Evolutionary conservation across 1,140 invertebrate genomes (phyloP), one percentile per base, ranked within the genome.

Genomic region (Nasonia longicornis): DNA sequence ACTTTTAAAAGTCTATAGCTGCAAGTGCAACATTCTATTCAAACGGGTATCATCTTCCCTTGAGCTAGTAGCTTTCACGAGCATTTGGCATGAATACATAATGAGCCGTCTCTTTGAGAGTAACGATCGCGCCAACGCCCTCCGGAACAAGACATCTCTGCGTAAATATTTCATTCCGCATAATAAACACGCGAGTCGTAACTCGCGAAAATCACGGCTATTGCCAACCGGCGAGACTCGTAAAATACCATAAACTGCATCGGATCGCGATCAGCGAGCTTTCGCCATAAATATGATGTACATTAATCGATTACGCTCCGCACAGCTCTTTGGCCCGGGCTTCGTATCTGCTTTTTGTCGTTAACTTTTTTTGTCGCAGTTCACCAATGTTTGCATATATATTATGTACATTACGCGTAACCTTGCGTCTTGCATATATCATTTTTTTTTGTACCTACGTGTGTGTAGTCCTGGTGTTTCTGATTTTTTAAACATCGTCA

Each of bases 401-500:
- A 90, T 26, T 73, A 89, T 89, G 88, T 89, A 82, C 82, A 82
- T 79, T 26, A 12, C 52, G 35, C 48, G 70, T 66, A 64, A 64
- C 48, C 42, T 66, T 67, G 26, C 70, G 48, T 79, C 22, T 48
- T 48, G 10, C 8, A 64, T 84, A 87, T 88, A 85, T 88, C 84
- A 6, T 88, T 84, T 79, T 88, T 26, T 84, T 88, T 84, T 87
- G 87, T 89, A 88, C 88, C 86, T 88, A 89, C 89, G 89, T 90
- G 89, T 90, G 88, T 90, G 89, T 90, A 89, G 88, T 88, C 86
- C 87, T 89, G 88, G 86, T 88, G 87, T 87, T 86, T 85, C 86
- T 7, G 16, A 79, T 85, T 86, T 87, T 90, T 87, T 87, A 87
- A 31, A 66, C 66, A 77, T 66, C 29, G 10, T 66, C 29, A 3